These are phyloP conservation scores for Periophthalmus magnuspinnatus DNA, from an alignment of 2,797 vertebrate genomes.

Conservation along the genomic window DNA sequence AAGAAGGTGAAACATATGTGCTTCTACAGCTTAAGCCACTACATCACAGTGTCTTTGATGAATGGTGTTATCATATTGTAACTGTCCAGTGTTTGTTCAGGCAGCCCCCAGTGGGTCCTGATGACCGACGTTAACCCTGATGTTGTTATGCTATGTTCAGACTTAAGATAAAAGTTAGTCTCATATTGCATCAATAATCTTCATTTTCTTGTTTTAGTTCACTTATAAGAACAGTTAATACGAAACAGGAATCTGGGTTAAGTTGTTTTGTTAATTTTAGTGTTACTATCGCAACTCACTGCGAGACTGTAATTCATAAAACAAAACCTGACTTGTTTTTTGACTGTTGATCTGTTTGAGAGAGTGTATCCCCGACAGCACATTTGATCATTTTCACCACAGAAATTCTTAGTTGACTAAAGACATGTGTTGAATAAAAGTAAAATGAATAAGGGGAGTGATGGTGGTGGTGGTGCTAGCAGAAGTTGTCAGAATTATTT, in stretches of 20 bases:
- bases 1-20: neutral
- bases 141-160: neutral
- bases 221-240: neutral
- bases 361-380: neutral
- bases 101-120: neutral
- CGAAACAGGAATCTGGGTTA: neutral
- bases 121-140: slow-evolving; percentile 1
- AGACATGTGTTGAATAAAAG: too few species aligned
- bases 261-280: neutral
- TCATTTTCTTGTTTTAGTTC: neutral
- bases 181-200: neutral
- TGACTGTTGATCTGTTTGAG: neutral
- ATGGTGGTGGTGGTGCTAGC: too few species aligned
- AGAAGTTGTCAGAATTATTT: too few species aligned
- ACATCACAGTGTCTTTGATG: neutral
- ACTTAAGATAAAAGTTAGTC: neutral
- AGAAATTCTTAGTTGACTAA: neutral
- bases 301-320: neutral
- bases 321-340: neutral
- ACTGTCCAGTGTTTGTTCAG: neutral
- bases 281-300: neutral
- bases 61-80: neutral
- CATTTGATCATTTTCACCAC: neutral
- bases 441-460: too few species aligned
- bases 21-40: neutral